A percentile compares a stretch with the other conserved stretches of the same genome.
Conservation (phyloP, 2,888 invertebrate genomes). For the Ormia ochracea region DNA sequence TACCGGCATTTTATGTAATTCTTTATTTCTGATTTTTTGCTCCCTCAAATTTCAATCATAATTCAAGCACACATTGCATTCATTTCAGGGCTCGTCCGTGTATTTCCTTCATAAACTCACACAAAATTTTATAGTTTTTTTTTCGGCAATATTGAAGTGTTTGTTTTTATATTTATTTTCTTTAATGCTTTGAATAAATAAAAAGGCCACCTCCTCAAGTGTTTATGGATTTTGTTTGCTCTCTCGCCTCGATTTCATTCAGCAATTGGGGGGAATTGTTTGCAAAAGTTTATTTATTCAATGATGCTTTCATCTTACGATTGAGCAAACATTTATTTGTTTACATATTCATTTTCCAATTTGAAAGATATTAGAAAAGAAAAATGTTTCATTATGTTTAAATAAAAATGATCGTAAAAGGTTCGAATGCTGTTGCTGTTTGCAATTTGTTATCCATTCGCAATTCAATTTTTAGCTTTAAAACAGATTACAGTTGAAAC, state of each 20-base stretch:
- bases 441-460: not conserved
- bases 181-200: not conserved
- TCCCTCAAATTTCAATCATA: constrained; percentile 38
- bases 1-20: constrained; percentile 22
- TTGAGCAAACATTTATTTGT: not conserved
- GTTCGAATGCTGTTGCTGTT: not conserved
- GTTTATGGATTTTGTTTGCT: not conserved
- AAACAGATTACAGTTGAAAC: not conserved
- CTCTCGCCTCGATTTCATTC: not conserved
- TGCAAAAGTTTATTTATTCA: constrained; percentile 15
- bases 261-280: not conserved
- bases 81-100: not conserved
- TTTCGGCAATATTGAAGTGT: not conserved
- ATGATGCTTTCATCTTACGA: not conserved
- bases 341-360: not conserved
- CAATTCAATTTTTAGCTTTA: not conserved
- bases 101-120: not conserved
- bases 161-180: not conserved
- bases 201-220: not conserved
- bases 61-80: not conserved
- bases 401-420: not conserved
- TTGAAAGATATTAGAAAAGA: not conserved
- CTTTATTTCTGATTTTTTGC: constrained; percentile 10
- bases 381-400: not conserved
- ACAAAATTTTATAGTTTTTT: not conserved